A percentile compares a stretch with the other conserved stretches of the same genome.
These are phyloP conservation scores for Argynnis bischoffii DNA, from an alignment of 2,888 invertebrate species.

Conservation along the genomic window DNA sequence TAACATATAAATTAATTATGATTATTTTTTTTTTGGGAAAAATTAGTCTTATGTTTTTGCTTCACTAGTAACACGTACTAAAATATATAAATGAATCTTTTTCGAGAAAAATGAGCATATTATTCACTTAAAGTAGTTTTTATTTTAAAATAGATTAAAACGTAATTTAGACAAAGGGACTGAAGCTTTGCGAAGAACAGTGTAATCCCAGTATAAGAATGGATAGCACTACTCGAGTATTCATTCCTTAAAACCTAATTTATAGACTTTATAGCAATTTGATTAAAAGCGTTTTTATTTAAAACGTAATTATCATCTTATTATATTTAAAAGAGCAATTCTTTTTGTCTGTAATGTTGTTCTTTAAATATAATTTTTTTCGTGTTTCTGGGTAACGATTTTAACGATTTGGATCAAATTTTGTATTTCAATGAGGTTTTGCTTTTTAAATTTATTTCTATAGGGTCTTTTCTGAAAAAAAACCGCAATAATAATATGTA, in stretches of 20 bases:
- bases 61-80: too few relatives aligned
- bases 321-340: too few relatives aligned
- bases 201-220: slow-evolving; percentile 22
- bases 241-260: slow-evolving; percentile 22
- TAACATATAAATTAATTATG: too few relatives aligned
- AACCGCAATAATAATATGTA: background rate
- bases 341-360: too few relatives aligned
- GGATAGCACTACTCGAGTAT: slow-evolving; percentile 10
- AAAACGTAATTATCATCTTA: too few relatives aligned
- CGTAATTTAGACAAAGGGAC: slow-evolving; percentile 16
- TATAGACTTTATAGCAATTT: slow-evolving; percentile 20
- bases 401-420: too few relatives aligned
- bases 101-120: background rate
- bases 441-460: background rate
- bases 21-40: too few relatives aligned
- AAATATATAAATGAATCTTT: background rate
- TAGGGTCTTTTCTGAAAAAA: background rate
- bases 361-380: too few relatives aligned
- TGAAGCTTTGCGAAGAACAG: slow-evolving; percentile 11
- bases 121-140: background rate
- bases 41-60: too few relatives aligned
- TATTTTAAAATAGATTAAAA: slow-evolving; percentile 15
- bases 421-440: too few relatives aligned
- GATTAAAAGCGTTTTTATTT: slow-evolving; percentile 19
- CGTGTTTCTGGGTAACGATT: too few relatives aligned